Evolutionary conservation across 1,140 invertebrate species (phyloP), one percentile per base, ranked within the genome.

Genomic region (Lerema accius): DNA sequence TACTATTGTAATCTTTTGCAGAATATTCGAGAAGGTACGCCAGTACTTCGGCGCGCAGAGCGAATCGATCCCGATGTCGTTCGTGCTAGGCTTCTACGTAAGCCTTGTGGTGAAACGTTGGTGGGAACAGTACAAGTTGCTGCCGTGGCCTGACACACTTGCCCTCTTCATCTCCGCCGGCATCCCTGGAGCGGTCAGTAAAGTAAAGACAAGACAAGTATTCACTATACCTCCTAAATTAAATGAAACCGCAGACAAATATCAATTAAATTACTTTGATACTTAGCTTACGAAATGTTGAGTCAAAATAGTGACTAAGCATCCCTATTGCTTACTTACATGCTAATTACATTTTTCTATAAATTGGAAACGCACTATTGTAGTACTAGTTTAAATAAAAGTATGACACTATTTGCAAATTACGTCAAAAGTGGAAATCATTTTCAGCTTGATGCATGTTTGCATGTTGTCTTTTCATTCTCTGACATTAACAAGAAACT

Each of bases 31-130:
- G 82, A 95, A 94, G 86, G 93, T 97, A 26, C 94, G 95, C 23
- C 92, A 93, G 59, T 97, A 97, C 87, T 96, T 96, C 80, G 93
- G 94, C 4, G 94, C 95, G 70, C 95, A 96, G 77, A 95, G 94
- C 74, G 96, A 97, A 74, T 96, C 94, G 35, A 96, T 97, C 84
- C 96, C 96, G 11, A 96, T 98, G 94, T 97, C 97, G 7, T 98
- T 98, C 91, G 96, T 98, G 9, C 93, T 98, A 53, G 97, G 97
- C 67, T 98, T 98, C 92, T 98, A 98, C 90, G 97, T 98, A 37
- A 96, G 94, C 68, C 92, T 98, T 63, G 95, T 98, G 16, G 97
- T 98, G 48, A 96, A 96, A 75, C 92, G 97, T 78, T 98, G 96
- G 96, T 98, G 96, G 96, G 96, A 97, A 76, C 96, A 97, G 79